These are phyloP conservation scores for Scaptomyza parva DNA, from an alignment of 2,888 invertebrate species.

Conservation along the genomic window DNA sequence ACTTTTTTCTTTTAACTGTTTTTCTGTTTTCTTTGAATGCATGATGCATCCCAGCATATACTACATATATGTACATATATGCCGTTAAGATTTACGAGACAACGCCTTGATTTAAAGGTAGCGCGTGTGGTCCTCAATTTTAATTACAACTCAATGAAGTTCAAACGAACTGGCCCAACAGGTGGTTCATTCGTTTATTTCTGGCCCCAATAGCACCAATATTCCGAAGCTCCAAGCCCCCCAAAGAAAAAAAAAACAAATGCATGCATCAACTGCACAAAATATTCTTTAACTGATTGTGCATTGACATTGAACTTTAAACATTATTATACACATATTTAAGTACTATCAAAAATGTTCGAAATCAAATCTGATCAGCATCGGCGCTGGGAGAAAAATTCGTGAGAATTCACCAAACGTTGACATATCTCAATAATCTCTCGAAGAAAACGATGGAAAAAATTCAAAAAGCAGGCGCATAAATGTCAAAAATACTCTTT, in stretches of 20 bases:
- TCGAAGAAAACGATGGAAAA: constrained; percentile 1
- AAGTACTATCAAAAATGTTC: constrained; percentile 48
- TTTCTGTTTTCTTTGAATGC: constrained; percentile 18
- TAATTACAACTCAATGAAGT: constrained; percentile 79
- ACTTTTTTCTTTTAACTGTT: neutral
- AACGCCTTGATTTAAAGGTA: constrained; percentile 42
- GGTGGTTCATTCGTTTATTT: no score
- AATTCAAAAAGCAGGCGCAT: no score
- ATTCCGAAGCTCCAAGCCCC: constrained; percentile 5
- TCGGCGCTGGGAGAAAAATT: constrained; percentile 32
- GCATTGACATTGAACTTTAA: constrained; percentile 73
- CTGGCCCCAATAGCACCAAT: constrained; percentile 28
- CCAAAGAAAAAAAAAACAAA: constrained; percentile 10
- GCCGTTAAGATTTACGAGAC: constrained; percentile 68
- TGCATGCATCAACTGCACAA: constrained; percentile 62
- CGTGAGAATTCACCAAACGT: constrained; percentile 41
- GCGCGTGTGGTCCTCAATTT: constrained; percentile 66
- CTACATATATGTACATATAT: constrained; percentile 4
- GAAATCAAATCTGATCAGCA: constrained; percentile 27
- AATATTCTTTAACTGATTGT: constrained; percentile 60
- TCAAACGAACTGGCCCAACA: constrained; percentile 71
- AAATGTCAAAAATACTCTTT: constrained; percentile 42
- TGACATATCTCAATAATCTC: constrained; percentile 64
- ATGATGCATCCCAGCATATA: constrained; percentile 49
- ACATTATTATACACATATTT: constrained; percentile 8